These are phyloP conservation scores for Punctoribates punctum DNA, from an alignment of 2,888 invertebrate species.

Conservation along the genomic window DNA sequence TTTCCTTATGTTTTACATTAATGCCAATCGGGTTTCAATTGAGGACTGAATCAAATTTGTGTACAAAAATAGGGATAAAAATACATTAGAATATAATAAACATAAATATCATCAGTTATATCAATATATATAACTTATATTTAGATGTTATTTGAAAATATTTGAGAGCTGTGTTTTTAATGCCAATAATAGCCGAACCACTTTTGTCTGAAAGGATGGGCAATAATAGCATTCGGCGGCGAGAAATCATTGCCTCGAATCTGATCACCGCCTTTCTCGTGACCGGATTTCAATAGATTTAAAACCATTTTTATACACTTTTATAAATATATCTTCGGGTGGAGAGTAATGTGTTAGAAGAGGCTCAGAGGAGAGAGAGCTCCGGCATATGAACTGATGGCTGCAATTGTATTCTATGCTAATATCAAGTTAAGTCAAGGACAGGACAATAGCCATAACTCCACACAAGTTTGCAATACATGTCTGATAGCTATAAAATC, in stretches of 20 bases:
- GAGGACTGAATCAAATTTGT: neutral
- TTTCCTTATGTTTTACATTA: neutral
- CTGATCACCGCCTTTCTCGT: conserved; percentile 15
- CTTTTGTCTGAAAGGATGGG: neutral
- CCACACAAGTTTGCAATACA: too few species aligned
- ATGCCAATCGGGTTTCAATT: neutral
- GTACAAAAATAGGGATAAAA: neutral
- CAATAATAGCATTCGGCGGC: conserved; percentile 4
- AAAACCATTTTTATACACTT: neutral
- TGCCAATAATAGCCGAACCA: conserved; percentile 7
- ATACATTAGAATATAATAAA: conserved; percentile 1
- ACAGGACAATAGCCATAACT: conserved; percentile 27
- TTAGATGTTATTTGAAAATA: neutral
- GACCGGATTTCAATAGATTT: conserved; percentile 30
- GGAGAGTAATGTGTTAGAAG: conserved; percentile 2
- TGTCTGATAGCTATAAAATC: too few species aligned
- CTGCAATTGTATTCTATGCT: conserved; percentile 19
- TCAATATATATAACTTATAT: neutral
- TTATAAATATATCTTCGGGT: neutral
- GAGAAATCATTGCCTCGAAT: conserved; percentile 16
- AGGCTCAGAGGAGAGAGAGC: neutral
- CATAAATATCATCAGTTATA: neutral
- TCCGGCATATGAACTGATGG: conserved; percentile 8
- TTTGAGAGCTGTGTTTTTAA: neutral
- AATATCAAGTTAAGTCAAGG: neutral